Evolutionary conservation across 2,888 invertebrate species (phyloP).

Genomic region (Cartodere bifasciata): DNA sequence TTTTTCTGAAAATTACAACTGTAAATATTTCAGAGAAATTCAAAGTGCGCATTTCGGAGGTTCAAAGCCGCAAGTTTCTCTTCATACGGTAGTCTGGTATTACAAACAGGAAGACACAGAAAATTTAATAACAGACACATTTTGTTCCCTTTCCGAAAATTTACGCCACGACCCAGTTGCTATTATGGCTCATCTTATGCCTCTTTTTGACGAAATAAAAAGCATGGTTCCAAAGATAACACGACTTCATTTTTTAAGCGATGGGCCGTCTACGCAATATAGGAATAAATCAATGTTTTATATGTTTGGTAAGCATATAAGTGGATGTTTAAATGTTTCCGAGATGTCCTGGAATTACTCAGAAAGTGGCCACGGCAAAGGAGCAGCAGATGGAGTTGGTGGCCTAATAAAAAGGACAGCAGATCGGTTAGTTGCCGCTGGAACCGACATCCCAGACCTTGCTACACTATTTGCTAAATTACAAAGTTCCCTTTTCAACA

Average conservation of each 20-base stretch:
- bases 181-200: conserved; percentile 22
- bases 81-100: conserved; percentile 30
- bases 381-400: conserved; percentile 19
- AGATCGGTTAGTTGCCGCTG: conserved; percentile 12
- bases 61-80: conserved; percentile 13
- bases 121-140: neutral
- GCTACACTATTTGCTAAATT: too few species aligned
- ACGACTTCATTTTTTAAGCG: too few species aligned
- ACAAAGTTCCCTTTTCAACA: too few species aligned
- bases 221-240: too few species aligned
- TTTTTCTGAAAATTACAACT: conserved; percentile 15
- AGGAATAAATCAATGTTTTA: too few species aligned
- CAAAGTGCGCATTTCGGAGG: conserved; percentile 17
- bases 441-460: conserved; percentile 8
- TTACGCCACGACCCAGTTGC: conserved; percentile 21
- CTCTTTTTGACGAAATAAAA: too few species aligned
- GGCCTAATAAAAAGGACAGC: conserved; percentile 23
- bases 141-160: conserved; percentile 18
- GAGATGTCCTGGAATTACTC: conserved; percentile 24
- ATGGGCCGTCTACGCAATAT: too few species aligned
- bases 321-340: too few species aligned
- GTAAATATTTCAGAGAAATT: conserved; percentile 15
- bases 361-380: conserved; percentile 23
- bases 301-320: too few species aligned
- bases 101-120: too few species aligned